Conservation (phyloP, 2,888 invertebrate species). For the Balanococcus diminutus region DNA sequence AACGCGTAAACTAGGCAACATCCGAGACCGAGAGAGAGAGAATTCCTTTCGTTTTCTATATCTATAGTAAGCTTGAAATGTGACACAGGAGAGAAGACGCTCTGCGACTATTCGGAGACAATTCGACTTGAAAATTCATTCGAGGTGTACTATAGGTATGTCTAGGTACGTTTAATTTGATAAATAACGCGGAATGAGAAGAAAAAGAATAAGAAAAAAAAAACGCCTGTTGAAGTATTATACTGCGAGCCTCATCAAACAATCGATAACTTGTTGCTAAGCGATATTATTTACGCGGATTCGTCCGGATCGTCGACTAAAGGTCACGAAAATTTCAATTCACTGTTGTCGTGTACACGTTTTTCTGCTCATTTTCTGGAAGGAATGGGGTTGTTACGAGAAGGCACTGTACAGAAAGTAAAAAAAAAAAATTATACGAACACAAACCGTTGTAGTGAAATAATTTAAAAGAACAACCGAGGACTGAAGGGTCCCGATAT, state of each 20-base stretch:
- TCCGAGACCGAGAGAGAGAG: background rate
- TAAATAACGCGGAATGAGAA: background rate
- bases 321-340: slow-evolving; percentile 32
- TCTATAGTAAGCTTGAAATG: too few species aligned
- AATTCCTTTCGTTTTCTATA: too few species aligned
- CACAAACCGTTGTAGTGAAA: background rate
- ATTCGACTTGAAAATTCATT: background rate
- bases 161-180: background rate
- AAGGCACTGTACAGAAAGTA: background rate
- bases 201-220: background rate
- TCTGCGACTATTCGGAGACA: background rate
- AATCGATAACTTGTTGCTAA: slow-evolving; percentile 33
- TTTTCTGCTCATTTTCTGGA: background rate
- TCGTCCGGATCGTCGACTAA: background rate
- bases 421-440: background rate
- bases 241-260: background rate
- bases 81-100: background rate
- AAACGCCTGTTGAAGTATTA: slow-evolving; percentile 29
- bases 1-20: background rate
- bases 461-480: background rate
- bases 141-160: background rate
- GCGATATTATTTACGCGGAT: slow-evolving; percentile 37
- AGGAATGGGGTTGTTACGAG: background rate
- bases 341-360: background rate
- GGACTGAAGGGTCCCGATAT: background rate